Percentiles rank a stretch among this genome's conserved stretches.
phyloP scores from a whole-genome alignment of 2,113 vertebrate species.

The Ovis canadensis region DNA sequence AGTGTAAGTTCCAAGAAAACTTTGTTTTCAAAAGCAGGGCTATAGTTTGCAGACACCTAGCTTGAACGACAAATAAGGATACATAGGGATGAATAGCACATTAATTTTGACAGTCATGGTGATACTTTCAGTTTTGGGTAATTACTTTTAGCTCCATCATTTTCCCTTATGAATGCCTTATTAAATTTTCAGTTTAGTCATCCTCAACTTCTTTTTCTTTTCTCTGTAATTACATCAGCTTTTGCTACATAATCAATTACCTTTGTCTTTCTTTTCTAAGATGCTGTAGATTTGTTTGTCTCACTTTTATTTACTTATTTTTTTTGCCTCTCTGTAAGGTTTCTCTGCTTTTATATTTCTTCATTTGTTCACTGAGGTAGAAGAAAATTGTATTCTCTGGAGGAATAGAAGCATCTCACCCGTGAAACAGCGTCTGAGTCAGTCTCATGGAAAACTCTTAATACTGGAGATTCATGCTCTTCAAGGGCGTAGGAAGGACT shows the following conservation, averaged over 20 bases:
- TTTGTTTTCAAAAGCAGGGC: not conserved
- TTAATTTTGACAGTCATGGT: not conserved
- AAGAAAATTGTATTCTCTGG: not conserved
- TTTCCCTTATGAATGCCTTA: not conserved
- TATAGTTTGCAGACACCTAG: not conserved
- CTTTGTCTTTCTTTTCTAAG: not conserved
- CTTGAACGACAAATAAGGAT: not conserved
- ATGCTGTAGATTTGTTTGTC: not conserved
- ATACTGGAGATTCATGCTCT: not conserved
- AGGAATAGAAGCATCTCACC: not conserved
- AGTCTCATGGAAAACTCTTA: slow-evolving; percentile 1
- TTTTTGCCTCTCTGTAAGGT: not conserved
- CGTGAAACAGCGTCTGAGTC: slow-evolving; percentile 14
- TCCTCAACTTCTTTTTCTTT: not conserved
- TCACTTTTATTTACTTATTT: not conserved
- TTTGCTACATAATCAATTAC: not conserved
- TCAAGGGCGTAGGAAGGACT: not conserved
- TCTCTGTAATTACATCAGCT: not conserved
- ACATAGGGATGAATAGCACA: not conserved
- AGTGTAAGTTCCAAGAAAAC: not conserved
- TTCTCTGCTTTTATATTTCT: not conserved
- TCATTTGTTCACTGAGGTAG: slow-evolving; percentile 6
- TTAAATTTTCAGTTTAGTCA: not conserved
- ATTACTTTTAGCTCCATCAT: not conserved
- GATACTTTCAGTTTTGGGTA: not conserved